Conservation (phyloP, 2,797 vertebrate species). For the Acrossocheilus wenchowensis region DNA sequence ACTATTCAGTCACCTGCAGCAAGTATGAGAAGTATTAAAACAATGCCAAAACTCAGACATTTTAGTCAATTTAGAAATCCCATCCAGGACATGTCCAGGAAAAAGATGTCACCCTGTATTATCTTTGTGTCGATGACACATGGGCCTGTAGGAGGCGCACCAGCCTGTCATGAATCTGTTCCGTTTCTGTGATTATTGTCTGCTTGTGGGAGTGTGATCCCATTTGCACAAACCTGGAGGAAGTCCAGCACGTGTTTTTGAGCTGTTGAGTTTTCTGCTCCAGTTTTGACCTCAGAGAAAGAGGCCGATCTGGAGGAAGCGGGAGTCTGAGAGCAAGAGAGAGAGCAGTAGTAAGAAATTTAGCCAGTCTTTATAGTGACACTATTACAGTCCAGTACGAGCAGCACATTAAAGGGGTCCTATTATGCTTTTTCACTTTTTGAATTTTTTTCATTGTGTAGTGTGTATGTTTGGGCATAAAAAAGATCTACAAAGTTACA, state of each 20-base stretch:
- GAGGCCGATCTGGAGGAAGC: conserved; percentile 91
- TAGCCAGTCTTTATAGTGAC: background rate
- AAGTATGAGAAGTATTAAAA: background rate
- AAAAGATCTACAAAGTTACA: too few species aligned
- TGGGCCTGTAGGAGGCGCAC: conserved; percentile 63
- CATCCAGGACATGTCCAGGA: background rate
- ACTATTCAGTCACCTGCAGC: too few species aligned
- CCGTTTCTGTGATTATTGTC: background rate
- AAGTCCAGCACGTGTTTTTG: conserved; percentile 85
- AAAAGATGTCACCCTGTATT: too few species aligned
- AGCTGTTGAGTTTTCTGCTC: conserved; percentile 81
- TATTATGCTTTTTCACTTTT: too few species aligned
- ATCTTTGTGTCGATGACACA: background rate
- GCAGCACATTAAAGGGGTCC: background rate
- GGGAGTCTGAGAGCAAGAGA: conserved; percentile 80
- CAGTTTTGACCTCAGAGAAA: conserved; percentile 87
- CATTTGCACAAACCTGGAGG: conserved; percentile 78
- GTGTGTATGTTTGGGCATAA: too few species aligned
- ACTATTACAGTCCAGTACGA: too few species aligned
- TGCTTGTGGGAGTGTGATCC: conserved; percentile 1
- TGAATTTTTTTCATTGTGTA: too few species aligned
- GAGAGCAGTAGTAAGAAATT: background rate
- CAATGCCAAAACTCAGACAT: background rate
- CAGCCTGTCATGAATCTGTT: conserved; percentile 3
- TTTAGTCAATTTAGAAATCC: background rate